These are phyloP conservation scores for Corythoichthys intestinalis DNA, from an alignment of 2,113 vertebrate genomes.

Conservation along the genomic window DNA sequence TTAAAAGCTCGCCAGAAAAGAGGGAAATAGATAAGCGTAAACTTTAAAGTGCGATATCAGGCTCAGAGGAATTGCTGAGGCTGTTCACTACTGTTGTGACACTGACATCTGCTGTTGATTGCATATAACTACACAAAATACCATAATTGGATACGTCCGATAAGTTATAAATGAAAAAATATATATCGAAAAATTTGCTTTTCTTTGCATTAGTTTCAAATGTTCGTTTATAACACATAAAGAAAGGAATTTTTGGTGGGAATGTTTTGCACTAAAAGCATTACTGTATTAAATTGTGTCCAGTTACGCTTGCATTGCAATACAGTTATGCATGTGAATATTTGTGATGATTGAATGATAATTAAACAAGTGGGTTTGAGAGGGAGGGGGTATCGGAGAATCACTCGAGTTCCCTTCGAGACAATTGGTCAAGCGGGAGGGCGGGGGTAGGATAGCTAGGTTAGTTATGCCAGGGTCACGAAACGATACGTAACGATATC, in stretches of 20 bases:
- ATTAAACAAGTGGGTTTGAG: too few relatives aligned
- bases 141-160: background rate
- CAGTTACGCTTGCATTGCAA: background rate
- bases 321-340: background rate
- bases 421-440: too few relatives aligned
- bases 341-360: too few relatives aligned
- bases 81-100: background rate
- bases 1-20: background rate
- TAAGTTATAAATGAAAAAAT: background rate
- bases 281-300: background rate
- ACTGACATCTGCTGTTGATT: conserved; percentile 1
- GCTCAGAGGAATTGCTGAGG: too few relatives aligned
- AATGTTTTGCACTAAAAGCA: background rate
- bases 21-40: background rate
- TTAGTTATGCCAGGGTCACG: too few relatives aligned
- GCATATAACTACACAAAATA: background rate
- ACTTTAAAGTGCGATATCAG: too few relatives aligned
- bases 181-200: background rate
- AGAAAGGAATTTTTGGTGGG: background rate
- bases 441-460: too few relatives aligned
- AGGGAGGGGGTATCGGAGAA: too few relatives aligned
- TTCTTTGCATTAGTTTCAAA: conserved; percentile 6
- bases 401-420: too few relatives aligned
- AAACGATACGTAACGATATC: too few relatives aligned
- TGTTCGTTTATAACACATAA: conserved; percentile 4